phyloP scores from a whole-genome alignment of 2,797 vertebrate genomes.

The Prunella strophiata region DNA sequence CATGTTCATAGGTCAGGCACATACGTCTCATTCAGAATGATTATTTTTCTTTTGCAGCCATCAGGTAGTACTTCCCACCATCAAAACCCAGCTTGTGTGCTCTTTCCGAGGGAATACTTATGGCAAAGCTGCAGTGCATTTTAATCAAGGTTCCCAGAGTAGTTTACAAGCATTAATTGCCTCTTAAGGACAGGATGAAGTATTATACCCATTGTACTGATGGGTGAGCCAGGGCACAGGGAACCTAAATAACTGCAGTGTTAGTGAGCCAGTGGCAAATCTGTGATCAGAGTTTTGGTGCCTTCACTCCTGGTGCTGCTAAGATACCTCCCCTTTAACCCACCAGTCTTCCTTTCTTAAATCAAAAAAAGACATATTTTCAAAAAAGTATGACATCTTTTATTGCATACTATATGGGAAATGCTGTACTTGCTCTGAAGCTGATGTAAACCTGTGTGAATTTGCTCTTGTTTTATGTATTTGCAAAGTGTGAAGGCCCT shows the following conservation, averaged over 20 bases:
- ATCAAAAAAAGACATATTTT: neutral
- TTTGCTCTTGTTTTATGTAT: neutral
- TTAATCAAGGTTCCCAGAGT: constrained; percentile 63
- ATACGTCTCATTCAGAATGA: neutral
- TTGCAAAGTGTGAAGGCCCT: neutral
- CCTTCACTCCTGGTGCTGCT: neutral
- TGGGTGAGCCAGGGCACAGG: constrained; percentile 27
- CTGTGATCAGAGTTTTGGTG: neutral
- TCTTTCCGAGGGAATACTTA: constrained; percentile 41
- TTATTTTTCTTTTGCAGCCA: constrained; percentile 16
- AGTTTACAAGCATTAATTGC: constrained; percentile 61
- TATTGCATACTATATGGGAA: neutral
- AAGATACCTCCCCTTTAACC: neutral
- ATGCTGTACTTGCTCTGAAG: neutral
- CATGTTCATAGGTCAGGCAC: constrained; percentile 29
- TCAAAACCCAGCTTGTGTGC: neutral
- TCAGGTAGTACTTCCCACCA: neutral
- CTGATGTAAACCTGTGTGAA: neutral
- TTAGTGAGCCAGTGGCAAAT: constrained; percentile 24
- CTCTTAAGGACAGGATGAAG: constrained; percentile 64
- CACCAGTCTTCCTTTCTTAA: neutral
- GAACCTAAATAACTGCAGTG: constrained; percentile 44
- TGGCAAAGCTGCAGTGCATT: constrained; percentile 52
- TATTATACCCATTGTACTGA: constrained; percentile 62
- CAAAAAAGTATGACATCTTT: neutral